Conservation (phyloP, 2,888 invertebrate genomes). For the Baronia brevicornis region DNA sequence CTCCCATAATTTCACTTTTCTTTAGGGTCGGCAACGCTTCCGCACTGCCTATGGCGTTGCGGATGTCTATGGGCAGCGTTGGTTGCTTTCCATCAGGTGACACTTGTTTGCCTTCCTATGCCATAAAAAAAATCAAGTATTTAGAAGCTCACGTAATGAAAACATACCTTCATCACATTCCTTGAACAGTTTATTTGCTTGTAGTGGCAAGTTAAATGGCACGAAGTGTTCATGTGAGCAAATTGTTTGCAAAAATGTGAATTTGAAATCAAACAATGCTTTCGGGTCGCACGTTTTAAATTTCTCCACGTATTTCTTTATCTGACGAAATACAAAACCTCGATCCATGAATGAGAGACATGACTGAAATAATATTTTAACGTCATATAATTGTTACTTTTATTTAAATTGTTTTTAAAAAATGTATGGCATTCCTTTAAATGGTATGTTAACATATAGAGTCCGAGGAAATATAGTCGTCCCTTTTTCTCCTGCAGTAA, state of each 20-base stretch:
- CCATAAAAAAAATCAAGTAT: neutral
- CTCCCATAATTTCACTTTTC: no score
- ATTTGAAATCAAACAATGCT: slow-evolving; percentile 91
- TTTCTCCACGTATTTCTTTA: slow-evolving; percentile 90
- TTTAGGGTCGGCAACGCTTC: no score
- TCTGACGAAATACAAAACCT: slow-evolving; percentile 92
- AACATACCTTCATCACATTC: slow-evolving; percentile 52
- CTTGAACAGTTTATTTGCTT: slow-evolving; percentile 69
- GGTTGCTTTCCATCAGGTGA: no score
- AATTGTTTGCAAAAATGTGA: slow-evolving; percentile 91
- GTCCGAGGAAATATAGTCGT: no score
- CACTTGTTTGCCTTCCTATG: no score
- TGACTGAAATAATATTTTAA: slow-evolving; percentile 73
- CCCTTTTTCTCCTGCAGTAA: no score
- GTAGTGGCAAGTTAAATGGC: slow-evolving; percentile 92
- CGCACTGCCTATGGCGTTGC: no score
- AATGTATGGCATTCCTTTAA: no score
- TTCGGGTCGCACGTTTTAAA: slow-evolving; percentile 89
- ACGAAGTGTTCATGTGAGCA: slow-evolving; percentile 97
- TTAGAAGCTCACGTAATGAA: neutral
- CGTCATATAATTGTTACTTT: neutral
- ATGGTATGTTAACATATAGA: no score
- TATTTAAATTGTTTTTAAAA: no score
- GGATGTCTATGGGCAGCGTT: no score
- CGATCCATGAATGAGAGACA: slow-evolving; percentile 95